Base-by-base conservation (phyloP, 1,140 invertebrate genomes). In the Cyphomyrmex costatus region DNA sequence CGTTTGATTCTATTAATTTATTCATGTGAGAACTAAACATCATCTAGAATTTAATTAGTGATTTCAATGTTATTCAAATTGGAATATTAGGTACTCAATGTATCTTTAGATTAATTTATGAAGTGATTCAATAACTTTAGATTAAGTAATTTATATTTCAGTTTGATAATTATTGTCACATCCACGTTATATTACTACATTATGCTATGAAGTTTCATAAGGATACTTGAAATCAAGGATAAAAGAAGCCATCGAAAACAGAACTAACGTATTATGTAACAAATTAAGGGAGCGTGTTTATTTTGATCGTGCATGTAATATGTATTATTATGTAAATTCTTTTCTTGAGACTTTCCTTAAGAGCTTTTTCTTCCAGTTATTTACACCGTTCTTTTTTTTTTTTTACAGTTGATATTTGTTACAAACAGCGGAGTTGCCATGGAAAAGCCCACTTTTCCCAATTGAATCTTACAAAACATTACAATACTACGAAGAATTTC, bases 121-220 rank as follows among this genome's bases (percentile, higher is more conserved):
- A 51, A 53, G 7, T n/a, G n/a, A 21, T n/a, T 53, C 1, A 66
- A 42, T 53, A 19, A 73, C 21, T 33, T n/a, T 71, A 0, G 10
- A 73, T 66, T 66, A 53, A 33, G 19, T 30, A 73, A 73, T 73
- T 66, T 65, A 10, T 65, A 33, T 65, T 65, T 0, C 33, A 33
- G 7, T 33, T 33, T 33, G 30, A 33, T 65, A 33, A 65, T 66
- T 42, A 21, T 42, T 66, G 12, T 14, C 30, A 21, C 14, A 53
- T 33, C 10, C 8, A 4, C 33, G 0, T 42, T 7, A 24, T 27
- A 49, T 24, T 68, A 14, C 14, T 24, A 27, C 27, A 19, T 66
- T 1, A 68, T 65, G 36, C 19, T n/a, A 3, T 36, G 4, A 1
- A 8, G 0, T 36, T 42, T 21, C 0, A n/a, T 10, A 42, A 7